Conservation (phyloP, 37 sponge, comb jelly and placozoan genomes). For the Petrosia ficiformis region DNA sequence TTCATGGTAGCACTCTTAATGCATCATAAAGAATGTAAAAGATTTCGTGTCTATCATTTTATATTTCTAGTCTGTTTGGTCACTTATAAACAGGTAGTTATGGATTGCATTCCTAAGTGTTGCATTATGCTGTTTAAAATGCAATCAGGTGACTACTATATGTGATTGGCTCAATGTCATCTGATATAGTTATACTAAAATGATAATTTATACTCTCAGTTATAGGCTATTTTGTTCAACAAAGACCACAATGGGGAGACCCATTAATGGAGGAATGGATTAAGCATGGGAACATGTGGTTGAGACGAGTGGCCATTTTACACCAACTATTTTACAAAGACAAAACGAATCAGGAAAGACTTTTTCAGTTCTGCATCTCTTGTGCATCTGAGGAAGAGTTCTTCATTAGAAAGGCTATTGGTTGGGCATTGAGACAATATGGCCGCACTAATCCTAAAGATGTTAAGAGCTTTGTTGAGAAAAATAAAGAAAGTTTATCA, state of each 20-base stretch:
- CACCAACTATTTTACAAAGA: constrained; percentile 64
- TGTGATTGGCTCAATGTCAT: too few species aligned
- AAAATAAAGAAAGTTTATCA: constrained; percentile 37
- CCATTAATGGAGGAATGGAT: constrained; percentile 66
- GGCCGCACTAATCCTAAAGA: constrained; percentile 19
- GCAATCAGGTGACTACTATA: too few species aligned
- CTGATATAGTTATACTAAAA: neutral
- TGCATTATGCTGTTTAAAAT: too few species aligned
- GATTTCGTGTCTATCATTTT: too few species aligned
- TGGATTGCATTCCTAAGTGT: too few species aligned
- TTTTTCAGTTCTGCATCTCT: constrained; percentile 57
- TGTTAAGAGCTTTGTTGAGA: constrained; percentile 61
- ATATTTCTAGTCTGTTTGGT: too few species aligned
- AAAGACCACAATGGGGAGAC: constrained; percentile 14
- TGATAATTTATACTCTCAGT: constrained; percentile 22
- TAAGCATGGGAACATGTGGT: constrained; percentile 57
- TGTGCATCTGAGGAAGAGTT: constrained; percentile 59
- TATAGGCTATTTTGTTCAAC: constrained; percentile 56
- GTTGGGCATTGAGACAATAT: constrained; percentile 75
- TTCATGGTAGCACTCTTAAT: too few species aligned
- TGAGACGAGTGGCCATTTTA: constrained; percentile 59
- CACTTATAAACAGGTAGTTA: too few species aligned
- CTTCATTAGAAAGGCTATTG: constrained; percentile 81
- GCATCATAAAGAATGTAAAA: too few species aligned
- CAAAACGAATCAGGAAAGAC: constrained; percentile 29